These are phyloP conservation scores for Heliconius hortense DNA, from an alignment of 2,888 invertebrate genomes.

Conservation along the genomic window DNA sequence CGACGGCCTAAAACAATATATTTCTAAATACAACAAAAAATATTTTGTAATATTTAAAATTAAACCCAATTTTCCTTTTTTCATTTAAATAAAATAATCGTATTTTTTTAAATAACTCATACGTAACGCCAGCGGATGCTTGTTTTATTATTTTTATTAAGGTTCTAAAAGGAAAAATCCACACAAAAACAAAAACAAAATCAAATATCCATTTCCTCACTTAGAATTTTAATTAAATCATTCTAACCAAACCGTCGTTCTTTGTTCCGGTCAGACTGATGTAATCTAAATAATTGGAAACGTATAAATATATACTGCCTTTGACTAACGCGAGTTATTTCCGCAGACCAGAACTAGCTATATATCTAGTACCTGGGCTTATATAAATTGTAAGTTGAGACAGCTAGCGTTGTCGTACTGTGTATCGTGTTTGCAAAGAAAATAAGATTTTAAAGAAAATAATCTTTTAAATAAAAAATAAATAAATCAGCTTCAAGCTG, in stretches of 20 bases:
- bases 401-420: slow-evolving; percentile 34
- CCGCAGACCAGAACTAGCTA: slow-evolving; percentile 69
- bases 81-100: too few species aligned
- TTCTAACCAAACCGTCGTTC: slow-evolving; percentile 13
- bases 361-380: slow-evolving; percentile 60
- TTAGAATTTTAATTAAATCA: slow-evolving; percentile 31
- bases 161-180: neutral
- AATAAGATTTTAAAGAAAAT: neutral
- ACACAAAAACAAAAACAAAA: neutral
- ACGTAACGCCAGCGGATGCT: too few species aligned
- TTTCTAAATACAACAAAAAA: too few species aligned
- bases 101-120: too few species aligned
- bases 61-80: too few species aligned
- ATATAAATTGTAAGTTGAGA: slow-evolving; percentile 38
- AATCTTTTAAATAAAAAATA: too few species aligned
- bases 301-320: slow-evolving; percentile 57
- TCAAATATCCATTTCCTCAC: slow-evolving; percentile 11
- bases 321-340: slow-evolving; percentile 76
- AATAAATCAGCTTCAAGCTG: too few species aligned
- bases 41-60: too few species aligned
- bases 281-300: slow-evolving; percentile 46
- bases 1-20: too few species aligned
- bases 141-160: too few species aligned
- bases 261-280: slow-evolving; percentile 27
- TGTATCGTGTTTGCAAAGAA: neutral